Conservation (phyloP, 2,888 invertebrate genomes). For the Drosophila neoperkinsi region DNA sequence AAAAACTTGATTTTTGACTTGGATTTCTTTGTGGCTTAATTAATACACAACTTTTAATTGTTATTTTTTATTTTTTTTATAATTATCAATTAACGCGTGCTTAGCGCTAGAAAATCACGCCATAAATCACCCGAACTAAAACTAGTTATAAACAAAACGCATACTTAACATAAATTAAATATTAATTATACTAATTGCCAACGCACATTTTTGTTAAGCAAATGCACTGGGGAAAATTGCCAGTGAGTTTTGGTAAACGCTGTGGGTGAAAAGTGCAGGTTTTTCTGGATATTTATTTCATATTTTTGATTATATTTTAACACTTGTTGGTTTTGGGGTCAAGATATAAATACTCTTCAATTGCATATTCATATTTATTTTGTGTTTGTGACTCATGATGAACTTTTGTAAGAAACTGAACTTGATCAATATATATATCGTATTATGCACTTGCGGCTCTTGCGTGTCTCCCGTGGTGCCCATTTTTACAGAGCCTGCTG, state of each 20-base stretch:
- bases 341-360: conserved; percentile 23
- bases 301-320: not conserved
- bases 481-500: conserved; percentile 85
- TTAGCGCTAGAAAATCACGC: conserved; percentile 35
- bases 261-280: conserved; percentile 10
- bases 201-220: conserved; percentile 25
- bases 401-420: conserved; percentile 40
- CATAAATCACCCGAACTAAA: conserved; percentile 38
- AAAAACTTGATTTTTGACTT: conserved; percentile 11
- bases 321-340: conserved; percentile 20
- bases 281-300: conserved; percentile 1
- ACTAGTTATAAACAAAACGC: conserved; percentile 20
- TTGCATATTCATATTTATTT: conserved; percentile 40
- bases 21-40: conserved; percentile 15
- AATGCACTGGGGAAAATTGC: conserved; percentile 39
- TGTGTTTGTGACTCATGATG: conserved; percentile 30
- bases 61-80: not conserved
- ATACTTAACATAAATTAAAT: conserved; percentile 31
- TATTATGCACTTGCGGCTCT: conserved; percentile 56
- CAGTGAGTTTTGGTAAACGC: conserved; percentile 6
- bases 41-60: conserved; percentile 19
- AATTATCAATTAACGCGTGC: conserved; percentile 24
- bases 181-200: conserved; percentile 28
- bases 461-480: conserved; percentile 44
- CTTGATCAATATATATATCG: conserved; percentile 38